Percentiles rank a stretch among this genome's conserved stretches.
Conservation (phyloP, 2,888 invertebrate species). For the Eilema griseolum region DNA sequence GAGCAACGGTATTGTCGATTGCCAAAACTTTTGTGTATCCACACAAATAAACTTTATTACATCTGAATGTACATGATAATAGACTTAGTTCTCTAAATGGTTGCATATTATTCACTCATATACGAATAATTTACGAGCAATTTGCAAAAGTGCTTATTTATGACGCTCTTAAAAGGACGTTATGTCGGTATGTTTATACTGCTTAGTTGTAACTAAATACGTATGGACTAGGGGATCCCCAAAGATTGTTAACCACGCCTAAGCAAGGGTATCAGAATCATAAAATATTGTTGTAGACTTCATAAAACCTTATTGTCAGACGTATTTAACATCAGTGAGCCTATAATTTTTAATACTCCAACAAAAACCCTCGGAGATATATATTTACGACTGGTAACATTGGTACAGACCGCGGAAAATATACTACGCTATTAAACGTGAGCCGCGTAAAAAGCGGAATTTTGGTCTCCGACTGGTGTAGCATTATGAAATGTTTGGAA, state of each 20-base stretch:
- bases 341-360: constrained; percentile 10
- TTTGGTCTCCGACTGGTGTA: constrained; percentile 5
- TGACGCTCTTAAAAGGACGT: constrained; percentile 59
- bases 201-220: constrained; percentile 21
- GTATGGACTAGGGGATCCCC: neutral
- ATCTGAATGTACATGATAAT: constrained; percentile 57
- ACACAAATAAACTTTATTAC: constrained; percentile 61
- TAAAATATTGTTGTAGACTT: constrained; percentile 5
- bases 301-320: constrained; percentile 7
- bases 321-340: neutral
- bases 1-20: constrained; percentile 30
- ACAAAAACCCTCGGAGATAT: constrained; percentile 1
- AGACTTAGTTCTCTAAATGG: constrained; percentile 62
- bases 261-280: neutral
- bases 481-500: constrained; percentile 6
- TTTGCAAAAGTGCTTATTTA: constrained; percentile 78
- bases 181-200: constrained; percentile 45
- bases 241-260: constrained; percentile 21
- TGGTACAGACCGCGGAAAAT: constrained; percentile 1
- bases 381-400: constrained; percentile 19
- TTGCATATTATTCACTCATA: constrained; percentile 63
- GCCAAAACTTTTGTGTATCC: constrained; percentile 50
- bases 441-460: constrained; percentile 9
- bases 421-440: constrained; percentile 6
- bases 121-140: constrained; percentile 78